Percentiles rank a stretch among this genome's conserved stretches.
Evolutionary conservation across 2,797 vertebrate genomes (phyloP).

Genomic region (Sebastes minor): DNA sequence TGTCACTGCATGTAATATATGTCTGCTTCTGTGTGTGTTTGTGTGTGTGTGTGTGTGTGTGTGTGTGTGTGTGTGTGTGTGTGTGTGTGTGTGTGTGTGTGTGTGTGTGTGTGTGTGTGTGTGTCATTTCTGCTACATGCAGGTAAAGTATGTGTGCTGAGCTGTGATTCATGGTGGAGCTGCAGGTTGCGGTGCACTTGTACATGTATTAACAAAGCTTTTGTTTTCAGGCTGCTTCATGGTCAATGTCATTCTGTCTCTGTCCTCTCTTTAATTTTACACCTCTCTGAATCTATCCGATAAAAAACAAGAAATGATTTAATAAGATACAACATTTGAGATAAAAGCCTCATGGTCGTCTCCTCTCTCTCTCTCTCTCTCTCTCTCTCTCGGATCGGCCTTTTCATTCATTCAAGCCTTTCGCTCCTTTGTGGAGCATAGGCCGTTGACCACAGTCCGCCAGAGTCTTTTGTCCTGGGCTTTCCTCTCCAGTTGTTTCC

Average conservation of each 20-base stretch:
- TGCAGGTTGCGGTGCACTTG: background rate
- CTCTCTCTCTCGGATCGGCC: too few species aligned
- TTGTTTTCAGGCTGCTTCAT: slow-evolving; percentile 7
- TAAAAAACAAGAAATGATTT: slow-evolving; percentile 15
- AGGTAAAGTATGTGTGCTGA: background rate
- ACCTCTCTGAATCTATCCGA: slow-evolving; percentile 15
- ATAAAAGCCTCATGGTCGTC: slow-evolving; percentile 38
- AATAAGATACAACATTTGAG: slow-evolving; percentile 26
- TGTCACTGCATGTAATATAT: background rate
- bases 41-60: too few species aligned
- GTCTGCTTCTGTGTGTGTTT: background rate
- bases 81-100: too few species aligned
- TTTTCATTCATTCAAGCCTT: too few species aligned
- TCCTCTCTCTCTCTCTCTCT: background rate
- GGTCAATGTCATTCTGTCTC: slow-evolving; percentile 2
- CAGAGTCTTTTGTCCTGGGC: too few species aligned
- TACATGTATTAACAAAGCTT: background rate
- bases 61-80: too few species aligned
- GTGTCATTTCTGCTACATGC: background rate
- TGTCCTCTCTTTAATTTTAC: slow-evolving; percentile 25
- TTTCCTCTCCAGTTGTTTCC: too few species aligned
- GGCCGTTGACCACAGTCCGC: too few species aligned
- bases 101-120: too few species aligned
- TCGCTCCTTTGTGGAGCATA: too few species aligned
- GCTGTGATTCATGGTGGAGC: background rate